Base-by-base conservation (phyloP, 2,888 invertebrate species). In the Dascillus cervinus region DNA sequence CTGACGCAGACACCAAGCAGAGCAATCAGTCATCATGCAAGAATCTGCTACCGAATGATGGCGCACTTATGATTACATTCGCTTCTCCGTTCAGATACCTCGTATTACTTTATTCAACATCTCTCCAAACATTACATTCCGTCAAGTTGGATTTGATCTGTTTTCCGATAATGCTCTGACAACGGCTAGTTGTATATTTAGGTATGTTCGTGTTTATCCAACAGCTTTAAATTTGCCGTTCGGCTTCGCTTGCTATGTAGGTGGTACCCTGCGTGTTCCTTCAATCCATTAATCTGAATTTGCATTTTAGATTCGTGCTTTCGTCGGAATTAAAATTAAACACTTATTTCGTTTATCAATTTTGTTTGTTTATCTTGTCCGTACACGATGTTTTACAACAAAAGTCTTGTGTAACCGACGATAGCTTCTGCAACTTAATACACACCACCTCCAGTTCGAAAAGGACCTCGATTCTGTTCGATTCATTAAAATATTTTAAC, bases 161-260 rank as follows among this genome's bases (percentile, higher is more conserved):
- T 55, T 58, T 58, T 55, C 51, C 58, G 62, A 60, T 62, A 63
- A 62, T 64, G 62, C 60, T 44, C 46, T 58, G 58, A 55, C 55
- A 60, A 57, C 57, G 56, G 58, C 49, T 53, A 60, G 58, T 59
- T 61, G 62, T 63, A 63, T 62, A 63, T 62, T 64, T 64, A 63
- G 62, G 62, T 63, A 61, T 62, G 60, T 62, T 58, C 62, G 56
- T 56, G 65, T 65, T 65, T 65, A 62, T 60, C 59, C 62, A 61
- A 60, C 53, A 55, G 65, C 60, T 65, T 64, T 62, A 61, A 61
- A 62, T 58, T 64, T 60, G 56, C 4, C 50, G 53, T 48, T 45
- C 41, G 42, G 44, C 49, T 48, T 51, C 44, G 44, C 44, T 49
- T 48, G 52, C 53, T 55, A 56, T 53, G 55, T 56, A 56, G 55